Evolutionary conservation across 2,888 invertebrate genomes (phyloP), one percentile per base, ranked within the genome.

Genomic region (Ophion ventricosus): DNA sequence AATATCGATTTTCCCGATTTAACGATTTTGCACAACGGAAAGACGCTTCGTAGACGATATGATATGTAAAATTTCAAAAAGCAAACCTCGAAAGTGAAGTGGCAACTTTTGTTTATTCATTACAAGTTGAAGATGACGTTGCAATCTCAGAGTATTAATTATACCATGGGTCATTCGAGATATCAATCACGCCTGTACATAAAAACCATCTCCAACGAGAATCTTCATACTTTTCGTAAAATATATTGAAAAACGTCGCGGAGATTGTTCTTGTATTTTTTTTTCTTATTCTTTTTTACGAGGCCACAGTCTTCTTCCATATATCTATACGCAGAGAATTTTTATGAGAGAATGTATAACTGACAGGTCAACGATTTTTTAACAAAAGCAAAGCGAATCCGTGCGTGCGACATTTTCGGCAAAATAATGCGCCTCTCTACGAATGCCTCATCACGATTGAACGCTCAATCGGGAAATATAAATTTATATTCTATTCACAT

Each of bases 151-250:
- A 64, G 54, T 43, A 59, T 57, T 66, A 61, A 64, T 81, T 49
- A 26, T 23, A 54, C 5, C 57, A 73, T 72, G 25, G 72, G 57
- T 77, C 74, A 56, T 75, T 74, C 70, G 76, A 77, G 70, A 80
- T 40, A 17, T 83, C 80, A 70, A 70, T 63, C 76, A 81, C 80
- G 79, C 77, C 74, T 85, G 85, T 86, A 85, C 40, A 85, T 82
- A 83, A 69, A 80, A 70, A 83, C 63, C 72, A 73, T 66, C 56
- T 29, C 57, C 66, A 66, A 25, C 26, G 35, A 75, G 64, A 64
- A 61, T 25, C n/a, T 4, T 66, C 66, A 23, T 66, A 40, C 29
- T 57, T 66, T 76, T 56, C 35, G 35, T 64, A n/a, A 76, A 76
- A 57, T 66, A 35, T 23, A 54, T 61, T 11, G 20, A 43, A 11